Conservation (phyloP, 2,113 vertebrate species). For the Jaculus jaculus region DNA sequence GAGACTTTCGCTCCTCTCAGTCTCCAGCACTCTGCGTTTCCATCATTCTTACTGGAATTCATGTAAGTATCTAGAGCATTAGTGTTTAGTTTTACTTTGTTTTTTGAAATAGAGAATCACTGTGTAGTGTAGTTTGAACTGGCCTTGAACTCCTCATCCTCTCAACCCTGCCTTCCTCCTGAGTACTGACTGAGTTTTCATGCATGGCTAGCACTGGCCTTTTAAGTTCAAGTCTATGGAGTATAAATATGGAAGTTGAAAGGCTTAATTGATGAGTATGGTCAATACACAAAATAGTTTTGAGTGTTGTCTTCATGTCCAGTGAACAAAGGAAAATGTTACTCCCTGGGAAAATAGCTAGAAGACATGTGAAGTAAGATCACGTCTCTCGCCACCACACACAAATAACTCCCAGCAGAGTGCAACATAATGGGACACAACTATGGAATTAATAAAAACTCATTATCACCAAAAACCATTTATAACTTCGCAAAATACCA, state of each 20-base stretch:
- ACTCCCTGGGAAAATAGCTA: background rate
- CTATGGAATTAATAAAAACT: background rate
- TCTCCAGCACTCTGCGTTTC: constrained; percentile 15
- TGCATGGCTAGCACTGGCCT: background rate
- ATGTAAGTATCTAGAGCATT: background rate
- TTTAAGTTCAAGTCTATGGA: background rate
- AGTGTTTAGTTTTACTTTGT: background rate
- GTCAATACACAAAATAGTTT: background rate
- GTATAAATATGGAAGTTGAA: background rate
- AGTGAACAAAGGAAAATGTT: background rate
- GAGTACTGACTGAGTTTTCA: background rate
- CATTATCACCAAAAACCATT: background rate
- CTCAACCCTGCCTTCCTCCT: background rate
- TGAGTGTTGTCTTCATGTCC: background rate
- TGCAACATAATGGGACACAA: background rate
- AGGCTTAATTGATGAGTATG: background rate
- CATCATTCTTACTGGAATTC: background rate
- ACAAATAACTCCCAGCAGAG: background rate
- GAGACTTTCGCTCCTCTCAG: background rate
- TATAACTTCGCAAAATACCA: background rate
- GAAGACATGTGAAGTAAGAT: background rate
- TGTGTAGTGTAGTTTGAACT: background rate
- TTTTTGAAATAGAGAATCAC: background rate
- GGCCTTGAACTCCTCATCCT: background rate
- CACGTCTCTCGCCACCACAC: background rate